Conservation (phyloP, 2,113 vertebrate genomes). For the Casuarius casuarius region DNA sequence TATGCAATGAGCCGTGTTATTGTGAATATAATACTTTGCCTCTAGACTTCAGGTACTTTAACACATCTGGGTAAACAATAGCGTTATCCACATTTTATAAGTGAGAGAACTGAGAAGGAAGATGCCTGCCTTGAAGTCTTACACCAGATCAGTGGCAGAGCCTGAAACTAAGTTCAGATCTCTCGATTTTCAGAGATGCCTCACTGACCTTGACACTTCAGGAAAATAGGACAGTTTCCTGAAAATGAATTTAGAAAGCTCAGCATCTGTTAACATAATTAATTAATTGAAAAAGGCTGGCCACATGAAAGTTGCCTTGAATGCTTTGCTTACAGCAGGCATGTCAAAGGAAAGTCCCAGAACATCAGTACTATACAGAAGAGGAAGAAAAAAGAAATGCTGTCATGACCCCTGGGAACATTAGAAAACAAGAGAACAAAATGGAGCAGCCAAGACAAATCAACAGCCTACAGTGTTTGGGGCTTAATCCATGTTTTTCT, state of each 20-base stretch:
- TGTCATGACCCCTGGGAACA: fast-evolving
- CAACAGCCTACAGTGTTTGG: background rate
- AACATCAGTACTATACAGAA: background rate
- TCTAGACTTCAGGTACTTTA: background rate
- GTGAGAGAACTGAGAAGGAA: background rate
- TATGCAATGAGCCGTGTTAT: background rate
- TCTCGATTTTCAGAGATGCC: background rate
- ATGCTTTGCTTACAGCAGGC: background rate
- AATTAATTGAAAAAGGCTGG: background rate
- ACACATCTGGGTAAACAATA: background rate
- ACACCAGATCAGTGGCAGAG: background rate
- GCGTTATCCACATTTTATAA: background rate
- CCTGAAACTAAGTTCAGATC: background rate
- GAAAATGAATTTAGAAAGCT: background rate
- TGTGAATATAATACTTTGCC: background rate
- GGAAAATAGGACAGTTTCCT: background rate
- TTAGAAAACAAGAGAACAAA: background rate
- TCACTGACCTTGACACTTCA: background rate
- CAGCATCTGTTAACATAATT: background rate
- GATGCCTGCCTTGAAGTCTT: background rate
- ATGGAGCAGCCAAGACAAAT: background rate
- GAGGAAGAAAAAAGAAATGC: background rate
- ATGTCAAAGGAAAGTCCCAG: background rate
- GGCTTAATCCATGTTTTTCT: background rate
- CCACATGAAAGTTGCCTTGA: background rate